These are phyloP conservation scores for Drosophila kohkoa DNA, from an alignment of 1,140 invertebrate species.

Conservation along the genomic window DNA sequence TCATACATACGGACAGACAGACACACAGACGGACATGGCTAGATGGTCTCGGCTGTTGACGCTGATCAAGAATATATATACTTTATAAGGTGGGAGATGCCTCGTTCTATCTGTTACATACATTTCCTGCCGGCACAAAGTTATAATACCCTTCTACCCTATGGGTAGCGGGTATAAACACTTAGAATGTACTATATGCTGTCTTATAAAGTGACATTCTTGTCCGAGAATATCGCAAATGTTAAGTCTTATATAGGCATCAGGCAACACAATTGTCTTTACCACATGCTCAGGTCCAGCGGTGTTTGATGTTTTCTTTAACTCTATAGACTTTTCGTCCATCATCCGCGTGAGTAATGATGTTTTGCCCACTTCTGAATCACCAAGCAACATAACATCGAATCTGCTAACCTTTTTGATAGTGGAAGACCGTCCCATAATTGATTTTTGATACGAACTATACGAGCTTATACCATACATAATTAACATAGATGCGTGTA, in stretches of 20 bases:
- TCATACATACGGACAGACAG: no score
- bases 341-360: conserved; percentile 29
- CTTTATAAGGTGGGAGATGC: no score
- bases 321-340: neutral
- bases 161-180: no score
- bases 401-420: neutral
- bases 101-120: no score
- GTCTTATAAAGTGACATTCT: neutral
- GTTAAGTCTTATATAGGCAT: conserved; percentile 22
- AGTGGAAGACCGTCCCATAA: neutral
- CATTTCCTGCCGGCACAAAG: no score
- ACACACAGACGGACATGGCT: no score
- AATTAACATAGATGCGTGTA: neutral
- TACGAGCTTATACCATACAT: neutral
- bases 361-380: conserved; percentile 48
- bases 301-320: neutral
- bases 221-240: conserved; percentile 52
- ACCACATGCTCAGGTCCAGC: conserved; percentile 27
- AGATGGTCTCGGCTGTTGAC: no score
- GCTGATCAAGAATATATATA: no score
- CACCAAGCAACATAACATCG: conserved; percentile 25
- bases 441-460: neutral
- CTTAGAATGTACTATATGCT: neutral
- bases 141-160: no score
- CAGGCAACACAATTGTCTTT: conserved; percentile 14